A percentile compares a stretch with the other conserved stretches of the same genome.
These are phyloP conservation scores for Galago senegalensis DNA, from an alignment of 2,797 vertebrate genomes.

Conservation along the genomic window DNA sequence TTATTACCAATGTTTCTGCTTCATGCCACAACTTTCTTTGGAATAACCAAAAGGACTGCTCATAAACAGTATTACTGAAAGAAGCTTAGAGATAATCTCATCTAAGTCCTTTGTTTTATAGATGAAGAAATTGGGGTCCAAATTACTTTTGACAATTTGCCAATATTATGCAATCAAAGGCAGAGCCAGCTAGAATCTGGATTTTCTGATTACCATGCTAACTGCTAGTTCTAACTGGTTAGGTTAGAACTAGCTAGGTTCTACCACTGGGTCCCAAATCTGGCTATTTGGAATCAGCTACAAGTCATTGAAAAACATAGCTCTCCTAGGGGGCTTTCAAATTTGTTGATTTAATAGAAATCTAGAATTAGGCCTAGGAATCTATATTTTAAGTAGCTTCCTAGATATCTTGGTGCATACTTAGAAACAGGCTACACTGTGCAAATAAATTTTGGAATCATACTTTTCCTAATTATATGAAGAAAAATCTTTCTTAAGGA, in stretches of 20 bases:
- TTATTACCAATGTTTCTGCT: slow-evolving; percentile 18
- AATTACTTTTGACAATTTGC: slow-evolving; percentile 56
- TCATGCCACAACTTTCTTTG: slow-evolving; percentile 36
- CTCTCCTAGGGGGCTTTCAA: background rate
- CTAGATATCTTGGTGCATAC: background rate
- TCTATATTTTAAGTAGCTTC: slow-evolving; percentile 33
- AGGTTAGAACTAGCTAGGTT: background rate
- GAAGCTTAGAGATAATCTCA: slow-evolving; percentile 40
- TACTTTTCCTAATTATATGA: background rate
- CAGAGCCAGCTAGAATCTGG: background rate
- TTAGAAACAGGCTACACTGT: background rate
- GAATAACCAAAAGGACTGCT: slow-evolving; percentile 14
- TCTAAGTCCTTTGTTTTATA: slow-evolving; percentile 41
- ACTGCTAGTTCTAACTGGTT: background rate
- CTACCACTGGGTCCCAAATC: background rate
- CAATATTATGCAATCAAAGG: slow-evolving; percentile 32
- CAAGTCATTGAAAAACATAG: background rate
- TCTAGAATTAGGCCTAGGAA: background rate
- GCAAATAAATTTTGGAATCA: background rate
- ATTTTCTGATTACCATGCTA: slow-evolving; percentile 22
- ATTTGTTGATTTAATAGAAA: slow-evolving; percentile 42
- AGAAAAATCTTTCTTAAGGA: slow-evolving; percentile 34
- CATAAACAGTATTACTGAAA: slow-evolving; percentile 1
- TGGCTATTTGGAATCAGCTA: background rate
- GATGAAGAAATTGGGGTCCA: slow-evolving; percentile 15